Conservation (phyloP, 1,140 invertebrate genomes). For the Cephus cinctus region DNA sequence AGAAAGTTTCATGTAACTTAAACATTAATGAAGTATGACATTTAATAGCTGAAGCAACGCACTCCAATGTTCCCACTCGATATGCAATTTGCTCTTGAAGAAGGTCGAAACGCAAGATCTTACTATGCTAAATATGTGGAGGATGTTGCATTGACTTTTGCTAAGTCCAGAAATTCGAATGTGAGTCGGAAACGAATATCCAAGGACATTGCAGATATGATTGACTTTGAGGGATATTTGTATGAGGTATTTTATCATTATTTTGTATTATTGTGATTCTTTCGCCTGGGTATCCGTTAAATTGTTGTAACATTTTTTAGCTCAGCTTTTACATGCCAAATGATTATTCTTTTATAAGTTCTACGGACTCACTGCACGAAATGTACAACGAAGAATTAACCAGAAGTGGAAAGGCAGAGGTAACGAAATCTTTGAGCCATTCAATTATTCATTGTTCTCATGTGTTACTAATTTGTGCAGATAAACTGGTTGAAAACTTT, state of each 20-base stretch:
- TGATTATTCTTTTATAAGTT: not conserved
- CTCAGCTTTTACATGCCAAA: not conserved
- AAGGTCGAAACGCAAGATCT: not conserved
- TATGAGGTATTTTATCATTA: not conserved
- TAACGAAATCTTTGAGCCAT: not conserved
- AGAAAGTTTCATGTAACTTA: too few species aligned
- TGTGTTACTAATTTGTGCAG: not conserved
- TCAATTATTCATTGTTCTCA: not conserved
- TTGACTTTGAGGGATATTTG: conserved; percentile 3
- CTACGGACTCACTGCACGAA: too few species aligned
- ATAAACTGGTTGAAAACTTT: not conserved
- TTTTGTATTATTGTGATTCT: not conserved
- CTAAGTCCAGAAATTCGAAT: not conserved
- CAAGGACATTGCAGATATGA: not conserved
- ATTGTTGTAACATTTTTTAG: too few species aligned
- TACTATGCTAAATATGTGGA: not conserved
- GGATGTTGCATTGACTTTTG: not conserved
- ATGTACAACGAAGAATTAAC: not conserved
- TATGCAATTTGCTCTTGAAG: not conserved
- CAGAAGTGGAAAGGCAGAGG: not conserved
- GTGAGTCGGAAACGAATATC: not conserved
- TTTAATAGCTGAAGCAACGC: not conserved
- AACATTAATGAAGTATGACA: too few species aligned
- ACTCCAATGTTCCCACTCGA: not conserved
- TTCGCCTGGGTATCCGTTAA: too few species aligned